These are phyloP conservation scores for Lysandra bellargus DNA, from an alignment of 2,888 invertebrate species.

Conservation along the genomic window DNA sequence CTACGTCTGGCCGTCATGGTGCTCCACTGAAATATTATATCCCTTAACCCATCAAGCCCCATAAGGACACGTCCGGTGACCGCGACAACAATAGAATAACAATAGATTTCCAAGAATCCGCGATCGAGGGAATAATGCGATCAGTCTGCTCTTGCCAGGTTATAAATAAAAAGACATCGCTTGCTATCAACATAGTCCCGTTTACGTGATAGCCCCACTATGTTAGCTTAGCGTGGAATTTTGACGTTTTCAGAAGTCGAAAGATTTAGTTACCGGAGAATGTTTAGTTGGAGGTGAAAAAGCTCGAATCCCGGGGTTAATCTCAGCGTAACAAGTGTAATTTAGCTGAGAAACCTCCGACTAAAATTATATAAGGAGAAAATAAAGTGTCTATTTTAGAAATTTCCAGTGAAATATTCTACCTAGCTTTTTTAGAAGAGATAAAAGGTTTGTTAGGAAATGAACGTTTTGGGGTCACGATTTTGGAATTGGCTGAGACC, in stretches of 20 bases:
- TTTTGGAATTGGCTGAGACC: no score
- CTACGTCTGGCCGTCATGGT: no score
- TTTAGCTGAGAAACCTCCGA: background rate
- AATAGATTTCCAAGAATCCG: no score
- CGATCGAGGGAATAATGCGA: no score
- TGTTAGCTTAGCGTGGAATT: background rate
- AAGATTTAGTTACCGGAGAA: constrained; percentile 18
- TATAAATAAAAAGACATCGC: background rate
- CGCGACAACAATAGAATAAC: no score
- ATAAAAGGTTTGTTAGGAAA: no score
- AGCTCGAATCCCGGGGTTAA: background rate
- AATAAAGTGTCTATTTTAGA: constrained; percentile 2
- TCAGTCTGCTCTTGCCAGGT: no score
- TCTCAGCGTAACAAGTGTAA: constrained; percentile 16
- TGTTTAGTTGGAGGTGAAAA: constrained; percentile 12
- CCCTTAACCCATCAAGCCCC: no score
- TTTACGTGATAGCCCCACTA: background rate
- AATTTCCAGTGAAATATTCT: background rate
- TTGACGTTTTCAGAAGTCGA: constrained; percentile 10
- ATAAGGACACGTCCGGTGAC: no score
- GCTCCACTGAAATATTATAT: no score
- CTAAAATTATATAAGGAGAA: constrained; percentile 5
- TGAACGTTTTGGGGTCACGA: no score
- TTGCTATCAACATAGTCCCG: background rate
- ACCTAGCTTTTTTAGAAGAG: background rate